Conservation (phyloP, 64 coral and sea anemone genomes). For the Porites australiensis region DNA sequence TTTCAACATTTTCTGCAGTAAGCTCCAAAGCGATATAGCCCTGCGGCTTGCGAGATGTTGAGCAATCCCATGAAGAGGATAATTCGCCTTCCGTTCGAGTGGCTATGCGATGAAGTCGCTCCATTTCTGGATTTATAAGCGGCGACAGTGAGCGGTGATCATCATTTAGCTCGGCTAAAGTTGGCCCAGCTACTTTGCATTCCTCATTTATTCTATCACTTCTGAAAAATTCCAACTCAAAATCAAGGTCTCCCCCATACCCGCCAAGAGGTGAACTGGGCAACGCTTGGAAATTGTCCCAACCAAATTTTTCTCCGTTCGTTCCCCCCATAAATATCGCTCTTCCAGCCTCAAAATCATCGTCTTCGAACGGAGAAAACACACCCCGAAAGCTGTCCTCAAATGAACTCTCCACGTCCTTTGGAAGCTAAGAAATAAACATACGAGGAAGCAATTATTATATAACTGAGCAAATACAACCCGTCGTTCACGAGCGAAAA, state of each 20-base stretch:
- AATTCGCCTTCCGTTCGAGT: slow-evolving; percentile 75
- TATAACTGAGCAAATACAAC: slow-evolving; percentile 26
- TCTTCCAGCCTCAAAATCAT: slow-evolving; percentile 35
- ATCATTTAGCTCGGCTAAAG: slow-evolving; percentile 95
- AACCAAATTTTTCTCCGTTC: slow-evolving; percentile 22
- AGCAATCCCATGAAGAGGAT: slow-evolving; percentile 42
- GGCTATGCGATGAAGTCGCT: slow-evolving; percentile 90
- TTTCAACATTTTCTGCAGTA: slow-evolving; percentile 19
- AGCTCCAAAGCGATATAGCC: slow-evolving; percentile 37
- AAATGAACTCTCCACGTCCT: slow-evolving; percentile 93
- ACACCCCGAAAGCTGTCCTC: slow-evolving; percentile 66
- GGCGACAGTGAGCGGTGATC: slow-evolving; percentile 87
- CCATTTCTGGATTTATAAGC: slow-evolving; percentile 98
- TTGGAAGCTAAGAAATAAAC: slow-evolving; percentile 76
- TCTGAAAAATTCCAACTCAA: slow-evolving; percentile 95
- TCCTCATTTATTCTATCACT: slow-evolving; percentile 52
- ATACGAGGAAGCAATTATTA: slow-evolving; percentile 3
- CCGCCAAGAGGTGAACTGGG: slow-evolving; percentile 61
- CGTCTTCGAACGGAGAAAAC: slow-evolving; percentile 62
- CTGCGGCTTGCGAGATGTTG: slow-evolving; percentile 34
- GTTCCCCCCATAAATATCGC: neutral
- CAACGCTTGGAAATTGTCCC: slow-evolving; percentile 62
- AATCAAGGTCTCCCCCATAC: slow-evolving; percentile 79
- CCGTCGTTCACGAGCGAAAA: neutral
- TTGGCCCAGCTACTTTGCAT: slow-evolving; percentile 89